Percentiles rank a stretch among this genome's conserved stretches.
Conservation (phyloP, 2,797 vertebrate species). For the Sebastes kiyomatsui region DNA sequence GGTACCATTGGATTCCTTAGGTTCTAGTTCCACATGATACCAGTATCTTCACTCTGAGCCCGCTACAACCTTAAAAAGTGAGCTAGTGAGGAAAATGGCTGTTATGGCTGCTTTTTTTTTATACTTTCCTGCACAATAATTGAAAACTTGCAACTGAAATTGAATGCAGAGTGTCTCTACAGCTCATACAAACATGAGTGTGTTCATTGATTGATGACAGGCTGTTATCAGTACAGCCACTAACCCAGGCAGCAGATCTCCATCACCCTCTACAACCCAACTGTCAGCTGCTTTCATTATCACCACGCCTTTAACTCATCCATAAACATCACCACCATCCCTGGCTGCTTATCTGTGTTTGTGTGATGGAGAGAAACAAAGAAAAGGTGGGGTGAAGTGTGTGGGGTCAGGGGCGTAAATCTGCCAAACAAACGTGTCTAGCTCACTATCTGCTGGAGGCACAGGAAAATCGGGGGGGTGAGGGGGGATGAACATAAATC, state of each 20-base stretch:
- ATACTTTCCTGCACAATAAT: background rate
- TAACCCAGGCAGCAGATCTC: conserved; percentile 15
- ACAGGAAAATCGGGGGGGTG: background rate
- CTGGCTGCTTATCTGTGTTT: conserved; percentile 43
- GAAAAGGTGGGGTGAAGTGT: background rate
- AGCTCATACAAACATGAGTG: background rate
- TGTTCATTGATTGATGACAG: conserved; percentile 18
- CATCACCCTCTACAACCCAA: conserved; percentile 23
- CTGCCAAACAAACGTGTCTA: conserved; percentile 37
- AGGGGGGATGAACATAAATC: conserved; percentile 10
- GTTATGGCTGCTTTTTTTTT: background rate
- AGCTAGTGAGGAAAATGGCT: background rate
- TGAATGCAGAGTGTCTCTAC: background rate
- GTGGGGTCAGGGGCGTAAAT: conserved; percentile 49
- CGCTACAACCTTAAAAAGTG: too few species aligned
- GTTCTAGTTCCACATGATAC: too few species aligned
- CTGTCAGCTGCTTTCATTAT: conserved; percentile 31
- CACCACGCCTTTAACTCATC: background rate
- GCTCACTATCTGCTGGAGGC: conserved; percentile 12
- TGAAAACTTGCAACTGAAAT: background rate
- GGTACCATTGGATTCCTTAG: too few species aligned
- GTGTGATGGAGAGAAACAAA: conserved; percentile 9
- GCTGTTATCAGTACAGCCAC: conserved; percentile 28
- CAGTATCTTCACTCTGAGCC: too few species aligned
- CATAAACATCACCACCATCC: conserved; percentile 14